Evolutionary conservation across 1,140 invertebrate species (phyloP).

Genomic region (Halictus rubicundus): DNA sequence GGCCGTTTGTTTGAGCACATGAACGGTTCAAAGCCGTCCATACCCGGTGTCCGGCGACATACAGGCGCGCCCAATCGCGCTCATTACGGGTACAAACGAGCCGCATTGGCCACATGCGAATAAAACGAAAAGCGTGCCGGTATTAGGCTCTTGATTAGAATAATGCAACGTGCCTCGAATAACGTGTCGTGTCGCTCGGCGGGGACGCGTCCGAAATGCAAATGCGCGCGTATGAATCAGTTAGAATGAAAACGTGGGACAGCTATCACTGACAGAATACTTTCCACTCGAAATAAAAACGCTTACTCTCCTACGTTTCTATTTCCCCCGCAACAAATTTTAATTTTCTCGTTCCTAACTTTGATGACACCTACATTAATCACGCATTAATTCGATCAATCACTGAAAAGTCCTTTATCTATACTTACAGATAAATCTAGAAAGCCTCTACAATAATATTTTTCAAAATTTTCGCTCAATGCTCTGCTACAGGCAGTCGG

Average conservation of each 20-base stretch:
- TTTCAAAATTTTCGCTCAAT: too few relatives aligned
- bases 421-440: too few relatives aligned
- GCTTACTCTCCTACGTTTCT: too few relatives aligned
- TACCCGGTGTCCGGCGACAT: slow-evolving; percentile 12
- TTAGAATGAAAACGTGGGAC: slow-evolving; percentile 25
- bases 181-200: slow-evolving; percentile 61
- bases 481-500: too few relatives aligned
- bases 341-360: too few relatives aligned
- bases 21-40: neutral
- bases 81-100: slow-evolving; percentile 73
- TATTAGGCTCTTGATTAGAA: slow-evolving; percentile 75
- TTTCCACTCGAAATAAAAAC: slow-evolving; percentile 17
- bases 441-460: too few relatives aligned
- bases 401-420: too few relatives aligned
- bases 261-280: neutral
- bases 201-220: slow-evolving; percentile 51
- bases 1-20: slow-evolving; percentile 1
- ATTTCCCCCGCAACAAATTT: too few relatives aligned
- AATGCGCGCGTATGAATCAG: slow-evolving; percentile 53
- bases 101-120: slow-evolving; percentile 69
- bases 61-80: slow-evolving; percentile 68
- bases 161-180: slow-evolving; percentile 74
- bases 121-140: slow-evolving; percentile 68
- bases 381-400: too few relatives aligned
- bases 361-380: too few relatives aligned